These are phyloP conservation scores for Zaprionus camerounensis DNA, from an alignment of 1,140 invertebrate genomes.

Conservation along the genomic window DNA sequence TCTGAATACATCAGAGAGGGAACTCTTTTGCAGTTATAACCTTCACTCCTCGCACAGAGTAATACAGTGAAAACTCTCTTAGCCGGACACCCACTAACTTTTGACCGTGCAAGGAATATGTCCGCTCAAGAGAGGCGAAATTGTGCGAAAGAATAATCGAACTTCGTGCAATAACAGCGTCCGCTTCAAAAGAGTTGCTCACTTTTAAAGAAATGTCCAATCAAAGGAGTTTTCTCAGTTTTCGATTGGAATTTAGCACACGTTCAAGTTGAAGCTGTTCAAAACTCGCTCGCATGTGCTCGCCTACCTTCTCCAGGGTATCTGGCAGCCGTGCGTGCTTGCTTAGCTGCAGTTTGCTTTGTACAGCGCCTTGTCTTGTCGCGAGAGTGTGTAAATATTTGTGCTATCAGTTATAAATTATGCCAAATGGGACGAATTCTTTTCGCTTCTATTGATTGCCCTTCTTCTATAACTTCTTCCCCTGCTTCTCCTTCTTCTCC, in stretches of 20 bases:
- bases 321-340: not conserved
- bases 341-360: not conserved
- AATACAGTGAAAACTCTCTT: no score
- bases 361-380: not conserved
- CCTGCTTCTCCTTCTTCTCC: not conserved
- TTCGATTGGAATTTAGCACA: not conserved
- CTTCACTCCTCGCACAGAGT: no score
- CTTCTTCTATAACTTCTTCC: slow-evolving; percentile 7
- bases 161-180: not conserved
- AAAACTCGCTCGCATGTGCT: not conserved
- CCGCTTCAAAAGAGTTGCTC: not conserved
- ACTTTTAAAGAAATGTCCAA: not conserved
- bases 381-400: slow-evolving; percentile 21
- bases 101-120: no score
- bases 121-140: no score
- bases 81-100: no score
- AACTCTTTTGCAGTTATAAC: no score
- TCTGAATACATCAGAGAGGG: no score
- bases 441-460: slow-evolving; percentile 25
- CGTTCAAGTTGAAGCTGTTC: not conserved
- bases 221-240: not conserved
- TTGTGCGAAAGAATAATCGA: no score
- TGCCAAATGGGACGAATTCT: slow-evolving; percentile 26
- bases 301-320: not conserved
- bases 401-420: slow-evolving; percentile 34